Conservation (phyloP, 1,140 invertebrate genomes). For the Drosophila mayri region DNA sequence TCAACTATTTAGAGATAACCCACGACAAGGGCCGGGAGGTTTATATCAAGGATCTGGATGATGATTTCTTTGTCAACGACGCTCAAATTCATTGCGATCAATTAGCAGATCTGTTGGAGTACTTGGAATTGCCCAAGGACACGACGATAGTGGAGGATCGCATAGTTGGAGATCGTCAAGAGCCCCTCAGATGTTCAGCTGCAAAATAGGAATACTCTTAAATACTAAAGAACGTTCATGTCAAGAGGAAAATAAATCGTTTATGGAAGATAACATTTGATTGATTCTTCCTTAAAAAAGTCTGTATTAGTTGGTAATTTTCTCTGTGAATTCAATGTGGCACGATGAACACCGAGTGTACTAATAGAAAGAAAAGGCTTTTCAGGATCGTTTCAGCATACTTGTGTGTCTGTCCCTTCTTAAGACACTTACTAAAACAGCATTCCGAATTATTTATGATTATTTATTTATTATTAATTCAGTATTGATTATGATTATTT, state of each 20-base stretch:
- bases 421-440: too few relatives aligned
- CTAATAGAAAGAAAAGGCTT: not conserved
- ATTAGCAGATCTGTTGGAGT: slow-evolving; percentile 33
- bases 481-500: too few relatives aligned
- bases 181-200: slow-evolving; percentile 15
- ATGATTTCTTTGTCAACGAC: slow-evolving; percentile 40
- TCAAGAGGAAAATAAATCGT: not conserved
- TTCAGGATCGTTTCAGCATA: too few relatives aligned
- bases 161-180: slow-evolving; percentile 5
- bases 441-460: too few relatives aligned
- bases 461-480: too few relatives aligned
- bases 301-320: too few relatives aligned
- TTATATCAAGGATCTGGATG: slow-evolving; percentile 56
- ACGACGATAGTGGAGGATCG: slow-evolving; percentile 42
- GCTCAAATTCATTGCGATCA: slow-evolving; percentile 45
- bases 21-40: slow-evolving; percentile 47
- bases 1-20: slow-evolving; percentile 48
- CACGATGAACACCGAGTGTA: not conserved
- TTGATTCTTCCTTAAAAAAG: too few relatives aligned
- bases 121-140: slow-evolving; percentile 21
- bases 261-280: not conserved
- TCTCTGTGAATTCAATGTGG: not conserved
- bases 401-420: too few relatives aligned
- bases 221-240: too few relatives aligned
- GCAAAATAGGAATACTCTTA: not conserved